Conservation (phyloP, 2,888 invertebrate species). For the Cylloceria caligata region DNA sequence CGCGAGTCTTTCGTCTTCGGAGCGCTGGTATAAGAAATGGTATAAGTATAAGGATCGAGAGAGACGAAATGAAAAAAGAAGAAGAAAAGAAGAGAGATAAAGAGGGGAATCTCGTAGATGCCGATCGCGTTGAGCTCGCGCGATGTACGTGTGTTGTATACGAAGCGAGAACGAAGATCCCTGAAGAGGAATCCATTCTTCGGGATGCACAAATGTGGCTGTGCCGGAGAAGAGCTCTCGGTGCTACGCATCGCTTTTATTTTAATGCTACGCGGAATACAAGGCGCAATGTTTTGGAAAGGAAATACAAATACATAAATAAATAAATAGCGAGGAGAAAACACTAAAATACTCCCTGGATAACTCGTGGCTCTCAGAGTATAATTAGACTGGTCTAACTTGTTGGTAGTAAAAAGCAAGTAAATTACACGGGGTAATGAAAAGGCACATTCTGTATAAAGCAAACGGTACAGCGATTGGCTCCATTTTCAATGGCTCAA, state of each 20-base stretch:
- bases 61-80: conserved; percentile 9
- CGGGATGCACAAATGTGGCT: conserved; percentile 56
- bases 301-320: conserved; percentile 7
- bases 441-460: background rate
- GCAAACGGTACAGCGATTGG: background rate
- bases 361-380: background rate
- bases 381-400: background rate
- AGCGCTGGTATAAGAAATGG: conserved; percentile 23
- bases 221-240: background rate
- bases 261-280: conserved; percentile 24
- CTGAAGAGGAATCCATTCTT: conserved; percentile 53
- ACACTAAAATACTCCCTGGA: background rate
- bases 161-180: conserved; percentile 53
- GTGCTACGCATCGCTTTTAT: conserved; percentile 42
- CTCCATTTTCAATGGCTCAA: background rate
- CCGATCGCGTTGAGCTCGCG: conserved; percentile 59
- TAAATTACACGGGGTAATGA: conserved; percentile 16
- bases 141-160: conserved; percentile 65
- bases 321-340: background rate
- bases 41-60: conserved; percentile 6
- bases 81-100: conserved; percentile 33
- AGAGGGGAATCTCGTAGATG: conserved; percentile 59
- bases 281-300: background rate
- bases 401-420: background rate
- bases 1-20: conserved; percentile 57